These are phyloP conservation scores for Opisthograptis luteolata DNA, from an alignment of 2,888 invertebrate genomes.

Conservation along the genomic window DNA sequence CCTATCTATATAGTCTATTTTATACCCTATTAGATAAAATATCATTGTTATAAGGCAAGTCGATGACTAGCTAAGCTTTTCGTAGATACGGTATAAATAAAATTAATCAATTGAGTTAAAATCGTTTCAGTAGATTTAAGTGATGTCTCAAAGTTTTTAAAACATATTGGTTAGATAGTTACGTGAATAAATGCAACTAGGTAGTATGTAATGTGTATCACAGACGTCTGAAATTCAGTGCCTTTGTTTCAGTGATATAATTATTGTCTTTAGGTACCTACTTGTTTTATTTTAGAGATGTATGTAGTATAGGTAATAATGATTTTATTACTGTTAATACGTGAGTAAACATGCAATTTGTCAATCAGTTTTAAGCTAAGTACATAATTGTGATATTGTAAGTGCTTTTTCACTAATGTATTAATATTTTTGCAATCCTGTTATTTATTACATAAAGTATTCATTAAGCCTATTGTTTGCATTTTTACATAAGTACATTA, in stretches of 20 bases:
- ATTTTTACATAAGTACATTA: conserved; percentile 47
- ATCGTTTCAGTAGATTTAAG: conserved; percentile 11
- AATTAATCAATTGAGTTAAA: too few species aligned
- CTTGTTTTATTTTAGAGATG: conserved; percentile 1
- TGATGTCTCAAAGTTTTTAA: conserved; percentile 18
- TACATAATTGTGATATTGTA: conserved; percentile 71
- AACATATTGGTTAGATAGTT: conserved; percentile 13
- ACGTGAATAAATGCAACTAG: conserved; percentile 10
- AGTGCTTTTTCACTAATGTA: conserved; percentile 52
- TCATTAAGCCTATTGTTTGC: conserved; percentile 49
- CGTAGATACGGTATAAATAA: too few species aligned
- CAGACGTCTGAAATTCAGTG: conserved; percentile 21
- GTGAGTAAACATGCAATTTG: not conserved
- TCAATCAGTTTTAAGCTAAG: conserved; percentile 40
- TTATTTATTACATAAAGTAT: conserved; percentile 46
- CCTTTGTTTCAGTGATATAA: conserved; percentile 18
- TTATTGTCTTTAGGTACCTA: not conserved
- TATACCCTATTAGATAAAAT: too few species aligned
- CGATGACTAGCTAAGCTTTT: not conserved
- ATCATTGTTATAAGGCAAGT: too few species aligned
- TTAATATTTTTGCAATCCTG: conserved; percentile 48
- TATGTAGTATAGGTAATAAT: conserved; percentile 2
- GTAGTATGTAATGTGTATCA: conserved; percentile 1
- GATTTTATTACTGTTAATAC: not conserved
- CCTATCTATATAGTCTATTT: too few species aligned